phyloP scores from a whole-genome alignment of 2,888 invertebrate genomes.

The Agrochola litura region DNA sequence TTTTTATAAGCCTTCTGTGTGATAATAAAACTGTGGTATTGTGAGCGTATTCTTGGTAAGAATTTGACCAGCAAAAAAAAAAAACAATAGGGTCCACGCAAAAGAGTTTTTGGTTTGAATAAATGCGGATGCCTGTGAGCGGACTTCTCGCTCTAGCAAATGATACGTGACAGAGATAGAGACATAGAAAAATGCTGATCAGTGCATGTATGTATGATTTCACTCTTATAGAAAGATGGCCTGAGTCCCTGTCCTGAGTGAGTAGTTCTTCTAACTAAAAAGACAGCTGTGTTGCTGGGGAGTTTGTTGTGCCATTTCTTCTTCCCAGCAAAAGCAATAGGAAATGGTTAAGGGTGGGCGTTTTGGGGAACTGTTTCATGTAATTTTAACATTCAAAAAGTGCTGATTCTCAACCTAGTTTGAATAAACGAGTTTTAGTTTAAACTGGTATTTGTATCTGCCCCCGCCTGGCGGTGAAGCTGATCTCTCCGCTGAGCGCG shows the following conservation, averaged over 20 bases:
- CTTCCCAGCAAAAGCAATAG: too few relatives aligned
- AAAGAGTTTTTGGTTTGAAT: background rate
- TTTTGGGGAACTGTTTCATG: too few relatives aligned
- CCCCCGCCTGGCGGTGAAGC: constrained; percentile 87
- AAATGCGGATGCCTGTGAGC: background rate
- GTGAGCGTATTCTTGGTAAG: background rate
- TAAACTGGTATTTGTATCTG: background rate
- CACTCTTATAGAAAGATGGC: background rate
- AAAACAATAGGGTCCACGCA: background rate
- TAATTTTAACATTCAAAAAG: too few relatives aligned
- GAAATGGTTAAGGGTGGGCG: too few relatives aligned
- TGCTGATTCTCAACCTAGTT: too few relatives aligned
- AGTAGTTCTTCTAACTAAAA: too few relatives aligned
- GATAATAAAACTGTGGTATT: background rate
- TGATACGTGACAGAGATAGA: background rate
- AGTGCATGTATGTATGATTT: background rate
- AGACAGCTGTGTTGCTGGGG: too few relatives aligned
- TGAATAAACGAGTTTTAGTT: background rate
- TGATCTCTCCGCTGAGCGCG: constrained; percentile 97
- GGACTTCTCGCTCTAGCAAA: background rate
- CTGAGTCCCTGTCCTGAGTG: too few relatives aligned
- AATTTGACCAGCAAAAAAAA: background rate
- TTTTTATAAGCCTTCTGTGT: background rate
- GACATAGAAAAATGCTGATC: background rate
- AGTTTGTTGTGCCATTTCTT: too few relatives aligned